Base-by-base conservation (phyloP, 2,888 invertebrate species). In the Euplexia lucipara region DNA sequence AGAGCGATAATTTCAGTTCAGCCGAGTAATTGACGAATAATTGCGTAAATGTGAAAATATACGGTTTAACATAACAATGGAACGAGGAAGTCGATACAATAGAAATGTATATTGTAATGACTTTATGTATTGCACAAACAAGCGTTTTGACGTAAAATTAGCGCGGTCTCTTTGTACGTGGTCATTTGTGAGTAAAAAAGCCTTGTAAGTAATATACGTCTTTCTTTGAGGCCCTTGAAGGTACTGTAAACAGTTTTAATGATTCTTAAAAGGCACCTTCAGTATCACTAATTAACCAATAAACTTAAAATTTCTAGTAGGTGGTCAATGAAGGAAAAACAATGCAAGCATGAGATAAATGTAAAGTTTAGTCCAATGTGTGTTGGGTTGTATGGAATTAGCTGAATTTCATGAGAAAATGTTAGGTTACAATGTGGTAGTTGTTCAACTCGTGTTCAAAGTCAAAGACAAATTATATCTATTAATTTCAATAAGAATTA, bases 31-130 rank as follows among this genome's bases (percentile, higher is more conserved):
- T 91, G 90, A 91, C 93, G 93, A 91, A 92, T 94, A 94, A 95
- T 94, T 94, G 92, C 93, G 93, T 85, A 94, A 94, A 94, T 89
- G 91, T 92, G 94, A 92, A 95, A 93, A 91, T 92, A 83, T 89
- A 95, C 92, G 95, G 90, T 94, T 93, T 91, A 91, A 93, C 86
- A 87, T 78, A 94, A 95, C 93, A 95, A 95, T 94, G 86, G 91
- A 85, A 88, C 81, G 81, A 87, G 90, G 88, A 90, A 92, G 89
- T 88, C 85, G 82, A 88, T 90, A 90, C 74, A 82, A 79, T 75
- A 83, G 67, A 81, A 85, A 86, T 83, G 75, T 75, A 82, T 80
- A 84, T 79, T 84, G 76, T 76, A 67, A 81, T 72, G 73, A 79
- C 68, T 78, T 84, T 70, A 75, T 64, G 75, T 75, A 77, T 76